phyloP scores from a whole-genome alignment of 2,113 vertebrate genomes.

The Calidris pygmaea region DNA sequence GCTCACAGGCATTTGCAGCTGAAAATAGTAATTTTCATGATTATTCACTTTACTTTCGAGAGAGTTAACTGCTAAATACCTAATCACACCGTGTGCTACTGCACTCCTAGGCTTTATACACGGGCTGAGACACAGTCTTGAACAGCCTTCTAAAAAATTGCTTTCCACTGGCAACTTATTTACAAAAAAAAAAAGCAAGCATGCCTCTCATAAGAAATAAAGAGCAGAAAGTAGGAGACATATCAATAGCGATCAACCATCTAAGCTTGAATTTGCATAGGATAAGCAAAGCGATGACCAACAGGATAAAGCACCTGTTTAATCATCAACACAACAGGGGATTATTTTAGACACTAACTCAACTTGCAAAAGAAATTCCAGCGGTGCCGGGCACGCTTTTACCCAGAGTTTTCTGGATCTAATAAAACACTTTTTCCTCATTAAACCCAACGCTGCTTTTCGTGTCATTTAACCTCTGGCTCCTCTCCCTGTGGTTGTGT shows the following conservation, averaged over 20 bases:
- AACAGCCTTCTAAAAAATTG: neutral
- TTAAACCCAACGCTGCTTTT: fast-evolving
- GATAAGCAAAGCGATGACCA: fast-evolving
- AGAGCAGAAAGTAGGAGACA: fast-evolving
- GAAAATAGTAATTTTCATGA: neutral
- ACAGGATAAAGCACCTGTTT: fast-evolving
- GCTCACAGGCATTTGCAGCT: neutral
- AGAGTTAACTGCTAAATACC: neutral
- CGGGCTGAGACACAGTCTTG: neutral
- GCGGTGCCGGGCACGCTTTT: fast-evolving
- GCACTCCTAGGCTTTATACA: neutral
- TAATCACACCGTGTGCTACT: neutral
- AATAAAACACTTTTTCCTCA: fast-evolving
- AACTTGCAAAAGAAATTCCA: fast-evolving
- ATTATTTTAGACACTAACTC: fast-evolving
- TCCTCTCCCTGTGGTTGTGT: fast-evolving
- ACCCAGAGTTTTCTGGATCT: fast-evolving
- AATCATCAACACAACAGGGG: neutral
- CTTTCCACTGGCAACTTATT: neutral
- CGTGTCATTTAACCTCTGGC: fast-evolving
- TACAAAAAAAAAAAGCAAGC: fast-evolving
- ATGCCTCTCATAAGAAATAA: fast-evolving
- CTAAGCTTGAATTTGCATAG: fast-evolving
- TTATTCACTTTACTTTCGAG: conserved; percentile 1
- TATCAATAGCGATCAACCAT: fast-evolving